These are phyloP conservation scores for Sarcophaga caerulescens DNA, from an alignment of 2,888 invertebrate species.

Conservation along the genomic window DNA sequence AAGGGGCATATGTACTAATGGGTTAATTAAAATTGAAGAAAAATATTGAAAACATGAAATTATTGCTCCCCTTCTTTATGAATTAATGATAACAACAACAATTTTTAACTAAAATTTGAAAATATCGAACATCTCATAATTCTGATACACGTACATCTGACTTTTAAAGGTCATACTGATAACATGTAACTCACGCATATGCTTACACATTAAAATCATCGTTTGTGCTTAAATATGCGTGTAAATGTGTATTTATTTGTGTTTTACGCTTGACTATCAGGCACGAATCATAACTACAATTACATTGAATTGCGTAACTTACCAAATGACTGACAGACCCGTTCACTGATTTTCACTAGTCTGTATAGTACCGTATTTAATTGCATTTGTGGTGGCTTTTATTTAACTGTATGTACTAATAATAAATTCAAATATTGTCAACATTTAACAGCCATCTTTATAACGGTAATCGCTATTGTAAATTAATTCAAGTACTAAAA, in stretches of 20 bases:
- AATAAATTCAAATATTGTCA: slow-evolving; percentile 20
- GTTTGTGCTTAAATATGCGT: background rate
- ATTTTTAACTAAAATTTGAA: too few relatives aligned
- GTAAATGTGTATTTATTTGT: background rate
- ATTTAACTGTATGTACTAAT: slow-evolving; percentile 24
- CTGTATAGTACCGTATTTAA: slow-evolving; percentile 11
- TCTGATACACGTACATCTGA: too few relatives aligned
- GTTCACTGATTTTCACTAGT: background rate
- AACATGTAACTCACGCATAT: too few relatives aligned
- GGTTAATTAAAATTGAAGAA: too few relatives aligned
- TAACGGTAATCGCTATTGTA: background rate
- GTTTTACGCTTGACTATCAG: background rate
- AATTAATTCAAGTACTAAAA: too few relatives aligned
- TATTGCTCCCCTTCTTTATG: too few relatives aligned
- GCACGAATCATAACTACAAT: slow-evolving; percentile 28
- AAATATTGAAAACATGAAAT: too few relatives aligned
- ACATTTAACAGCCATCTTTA: slow-evolving; percentile 10
- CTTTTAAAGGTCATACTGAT: too few relatives aligned
- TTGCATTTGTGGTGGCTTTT: slow-evolving; percentile 10
- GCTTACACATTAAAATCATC: background rate
- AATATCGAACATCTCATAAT: too few relatives aligned
- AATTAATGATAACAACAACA: too few relatives aligned
- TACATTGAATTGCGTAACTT: slow-evolving; percentile 26
- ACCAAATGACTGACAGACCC: background rate
- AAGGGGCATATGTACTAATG: too few relatives aligned